These are phyloP conservation scores for Drosophila dives DNA, from an alignment of 2,888 invertebrate species.

Conservation along the genomic window DNA sequence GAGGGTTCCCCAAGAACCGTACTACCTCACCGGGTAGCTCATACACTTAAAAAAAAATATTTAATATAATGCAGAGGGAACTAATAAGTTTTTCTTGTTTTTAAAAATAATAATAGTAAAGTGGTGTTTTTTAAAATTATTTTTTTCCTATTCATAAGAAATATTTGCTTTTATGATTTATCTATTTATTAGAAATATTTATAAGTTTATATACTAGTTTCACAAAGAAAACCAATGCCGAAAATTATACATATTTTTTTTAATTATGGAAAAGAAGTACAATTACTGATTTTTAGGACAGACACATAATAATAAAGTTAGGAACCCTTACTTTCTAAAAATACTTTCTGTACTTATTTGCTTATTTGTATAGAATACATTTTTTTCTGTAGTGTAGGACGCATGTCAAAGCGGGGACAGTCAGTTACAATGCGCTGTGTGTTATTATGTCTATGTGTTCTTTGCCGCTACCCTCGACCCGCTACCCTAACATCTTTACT, in stretches of 20 bases:
- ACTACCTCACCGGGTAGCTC: background rate
- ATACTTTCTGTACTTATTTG: background rate
- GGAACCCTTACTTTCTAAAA: background rate
- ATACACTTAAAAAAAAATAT: background rate
- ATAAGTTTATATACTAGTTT: no score
- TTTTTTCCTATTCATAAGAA: background rate
- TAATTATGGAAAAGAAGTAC: background rate
- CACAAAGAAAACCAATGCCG: background rate
- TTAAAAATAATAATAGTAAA: background rate
- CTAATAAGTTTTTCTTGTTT: background rate
- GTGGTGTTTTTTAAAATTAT: no score
- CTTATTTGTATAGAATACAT: background rate
- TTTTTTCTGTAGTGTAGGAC: background rate
- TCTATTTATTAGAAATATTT: background rate
- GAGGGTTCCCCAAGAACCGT: background rate
- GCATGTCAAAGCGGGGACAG: slow-evolving; percentile 8
- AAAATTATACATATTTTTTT: background rate
- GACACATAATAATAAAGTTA: background rate
- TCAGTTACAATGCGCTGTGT: background rate
- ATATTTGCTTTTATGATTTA: background rate
- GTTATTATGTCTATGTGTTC: background rate
- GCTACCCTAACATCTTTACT: slow-evolving; percentile 33
- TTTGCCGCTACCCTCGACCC: slow-evolving; percentile 5
- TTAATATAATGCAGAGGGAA: background rate
- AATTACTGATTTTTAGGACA: background rate